Conservation (phyloP, 2,888 invertebrate species). For the Tipula vernalis region DNA sequence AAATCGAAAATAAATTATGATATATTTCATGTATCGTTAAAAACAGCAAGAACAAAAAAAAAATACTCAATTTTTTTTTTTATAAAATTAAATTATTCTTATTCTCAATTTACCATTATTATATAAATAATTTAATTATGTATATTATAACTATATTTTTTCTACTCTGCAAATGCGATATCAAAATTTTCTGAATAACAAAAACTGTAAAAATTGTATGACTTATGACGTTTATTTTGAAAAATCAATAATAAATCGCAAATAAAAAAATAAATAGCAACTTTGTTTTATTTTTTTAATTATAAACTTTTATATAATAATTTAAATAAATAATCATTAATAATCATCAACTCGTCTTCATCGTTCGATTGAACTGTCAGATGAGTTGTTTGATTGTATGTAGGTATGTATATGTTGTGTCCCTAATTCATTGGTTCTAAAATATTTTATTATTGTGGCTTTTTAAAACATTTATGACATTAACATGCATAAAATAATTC, state of each 20-base stretch:
- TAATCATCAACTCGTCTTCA: neutral
- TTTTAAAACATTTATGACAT: too few species aligned
- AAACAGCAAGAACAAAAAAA: neutral
- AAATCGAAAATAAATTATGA: conserved; percentile 21
- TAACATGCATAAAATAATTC: too few species aligned
- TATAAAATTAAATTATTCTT: too few species aligned
- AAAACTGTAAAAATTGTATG: neutral
- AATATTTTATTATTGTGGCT: too few species aligned
- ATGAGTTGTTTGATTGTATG: neutral
- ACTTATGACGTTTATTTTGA: neutral
- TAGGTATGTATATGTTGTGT: too few species aligned
- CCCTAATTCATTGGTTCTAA: too few species aligned
- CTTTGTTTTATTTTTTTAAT: neutral
- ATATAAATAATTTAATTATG: neutral
- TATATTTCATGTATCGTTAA: neutral
- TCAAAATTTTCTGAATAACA: neutral
- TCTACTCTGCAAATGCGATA: conserved; percentile 5
- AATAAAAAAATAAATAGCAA: neutral
- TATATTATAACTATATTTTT: neutral
- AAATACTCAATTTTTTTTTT: neutral
- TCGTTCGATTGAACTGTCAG: neutral
- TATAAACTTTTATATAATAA: neutral
- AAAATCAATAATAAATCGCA: neutral
- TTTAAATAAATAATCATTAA: neutral
- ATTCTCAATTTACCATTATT: neutral